Conservation (phyloP, 2,888 invertebrate species). For the Dexiosoma caninum region DNA sequence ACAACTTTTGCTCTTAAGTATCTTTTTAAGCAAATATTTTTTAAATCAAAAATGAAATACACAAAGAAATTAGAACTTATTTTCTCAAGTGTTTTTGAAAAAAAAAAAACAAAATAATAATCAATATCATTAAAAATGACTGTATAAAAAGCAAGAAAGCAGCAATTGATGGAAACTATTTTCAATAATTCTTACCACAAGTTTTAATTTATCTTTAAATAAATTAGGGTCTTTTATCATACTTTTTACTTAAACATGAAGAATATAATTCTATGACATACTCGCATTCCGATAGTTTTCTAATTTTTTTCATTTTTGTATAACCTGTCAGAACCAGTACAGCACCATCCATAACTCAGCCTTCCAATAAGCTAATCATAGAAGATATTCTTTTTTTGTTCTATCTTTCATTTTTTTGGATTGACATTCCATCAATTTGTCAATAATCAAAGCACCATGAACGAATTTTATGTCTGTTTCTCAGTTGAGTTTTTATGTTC, state of each 20-base stretch:
- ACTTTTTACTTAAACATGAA: not conserved
- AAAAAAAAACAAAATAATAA: not conserved
- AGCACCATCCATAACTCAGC: not conserved
- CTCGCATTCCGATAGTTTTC: not conserved
- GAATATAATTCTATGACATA: not conserved
- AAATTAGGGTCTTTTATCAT: not conserved
- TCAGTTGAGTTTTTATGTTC: slow-evolving; percentile 5
- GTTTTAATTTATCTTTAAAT: slow-evolving; percentile 14
- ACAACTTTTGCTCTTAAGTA: slow-evolving; percentile 17
- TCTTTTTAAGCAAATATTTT: not conserved
- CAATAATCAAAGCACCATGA: slow-evolving; percentile 57
- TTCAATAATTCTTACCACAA: slow-evolving; percentile 37
- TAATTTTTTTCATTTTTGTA: not conserved
- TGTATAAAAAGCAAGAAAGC: not conserved
- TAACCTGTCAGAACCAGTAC: slow-evolving; percentile 43
- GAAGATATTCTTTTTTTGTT: not conserved
- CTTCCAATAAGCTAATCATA: not conserved
- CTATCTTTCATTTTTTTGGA: not conserved
- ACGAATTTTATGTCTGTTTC: slow-evolving; percentile 42
- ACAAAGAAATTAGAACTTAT: slow-evolving; percentile 14
- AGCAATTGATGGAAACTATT: slow-evolving; percentile 1
- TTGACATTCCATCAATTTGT: slow-evolving; percentile 60
- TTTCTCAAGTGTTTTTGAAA: not conserved
- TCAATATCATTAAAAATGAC: slow-evolving; percentile 13
- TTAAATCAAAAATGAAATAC: not conserved